Percentiles rank a stretch among this genome's conserved stretches.
These are phyloP conservation scores for Platyura marginata DNA, from an alignment of 1,140 invertebrate species.

Conservation along the genomic window DNA sequence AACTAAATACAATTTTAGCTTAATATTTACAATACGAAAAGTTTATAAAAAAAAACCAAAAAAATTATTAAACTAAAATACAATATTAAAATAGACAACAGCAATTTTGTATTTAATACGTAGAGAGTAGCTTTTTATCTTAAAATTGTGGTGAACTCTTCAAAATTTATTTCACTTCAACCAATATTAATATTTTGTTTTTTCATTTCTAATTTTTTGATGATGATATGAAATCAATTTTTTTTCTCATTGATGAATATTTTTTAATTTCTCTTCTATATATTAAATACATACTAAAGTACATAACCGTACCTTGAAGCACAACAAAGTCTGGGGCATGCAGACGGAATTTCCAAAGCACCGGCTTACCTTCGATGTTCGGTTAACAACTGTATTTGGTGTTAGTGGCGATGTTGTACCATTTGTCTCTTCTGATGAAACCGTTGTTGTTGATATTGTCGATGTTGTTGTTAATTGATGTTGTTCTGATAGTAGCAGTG, in stretches of 20 bases:
- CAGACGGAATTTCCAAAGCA: constrained; percentile 37
- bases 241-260: no score
- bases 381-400: constrained; percentile 9
- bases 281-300: constrained; percentile 24
- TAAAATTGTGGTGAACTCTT: not conserved
- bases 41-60: no score
- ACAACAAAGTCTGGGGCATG: constrained; percentile 54
- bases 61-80: no score
- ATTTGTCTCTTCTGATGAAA: constrained; percentile 2
- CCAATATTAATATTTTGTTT: no score
- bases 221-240: no score
- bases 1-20: no score
- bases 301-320: constrained; percentile 48
- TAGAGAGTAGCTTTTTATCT: no score
- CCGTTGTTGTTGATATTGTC: not conserved
- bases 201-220: no score
- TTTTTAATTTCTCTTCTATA: no score
- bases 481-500: constrained; percentile 2
- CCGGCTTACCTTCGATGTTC: constrained; percentile 42
- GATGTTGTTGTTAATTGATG: constrained; percentile 3
- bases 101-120: no score
- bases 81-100: no score
- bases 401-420: constrained; percentile 3
- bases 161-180: not conserved
- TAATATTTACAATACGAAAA: no score